Percentiles rank a stretch among this genome's conserved stretches.
Conservation (phyloP, 2,888 invertebrate species). For the Hipparchia semele region DNA sequence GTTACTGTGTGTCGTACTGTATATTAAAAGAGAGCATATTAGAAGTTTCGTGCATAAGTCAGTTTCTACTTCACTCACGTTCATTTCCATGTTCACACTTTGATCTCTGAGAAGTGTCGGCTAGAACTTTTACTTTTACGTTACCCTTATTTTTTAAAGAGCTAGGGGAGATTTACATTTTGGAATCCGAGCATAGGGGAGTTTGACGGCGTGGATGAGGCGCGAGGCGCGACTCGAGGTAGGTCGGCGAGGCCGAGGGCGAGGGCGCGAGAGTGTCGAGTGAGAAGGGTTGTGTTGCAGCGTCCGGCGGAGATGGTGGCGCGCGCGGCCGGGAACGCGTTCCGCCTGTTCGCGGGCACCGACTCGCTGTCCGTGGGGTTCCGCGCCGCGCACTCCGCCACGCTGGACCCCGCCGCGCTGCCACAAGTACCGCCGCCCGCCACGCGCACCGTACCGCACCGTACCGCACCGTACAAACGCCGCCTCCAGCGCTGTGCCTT, state of each 20-base stretch:
- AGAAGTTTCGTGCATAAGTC: background rate
- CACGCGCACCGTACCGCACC: background rate
- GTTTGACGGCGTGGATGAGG: background rate
- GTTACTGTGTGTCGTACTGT: no score
- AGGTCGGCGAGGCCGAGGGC: background rate
- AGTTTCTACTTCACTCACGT: background rate
- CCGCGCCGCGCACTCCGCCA: constrained; percentile 84
- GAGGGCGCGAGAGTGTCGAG: constrained; percentile 41
- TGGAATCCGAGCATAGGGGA: background rate
- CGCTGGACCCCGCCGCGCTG: constrained; percentile 75
- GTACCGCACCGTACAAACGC: background rate
- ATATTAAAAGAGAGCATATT: background rate
- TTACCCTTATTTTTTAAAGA: background rate
- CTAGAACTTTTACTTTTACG: background rate
- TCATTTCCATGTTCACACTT: background rate
- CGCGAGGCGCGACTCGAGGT: background rate
- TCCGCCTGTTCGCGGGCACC: constrained; percentile 89
- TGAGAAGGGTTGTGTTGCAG: constrained; percentile 74
- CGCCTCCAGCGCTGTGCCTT: background rate
- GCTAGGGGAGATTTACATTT: background rate
- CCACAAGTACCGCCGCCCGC: constrained; percentile 63
- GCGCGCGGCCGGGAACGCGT: constrained; percentile 90
- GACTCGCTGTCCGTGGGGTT: constrained; percentile 89
- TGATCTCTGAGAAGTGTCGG: background rate
- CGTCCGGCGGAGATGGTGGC: constrained; percentile 91